Base-by-base conservation (phyloP, 2,797 vertebrate genomes). In the Ctenopoma kingsleyae region DNA sequence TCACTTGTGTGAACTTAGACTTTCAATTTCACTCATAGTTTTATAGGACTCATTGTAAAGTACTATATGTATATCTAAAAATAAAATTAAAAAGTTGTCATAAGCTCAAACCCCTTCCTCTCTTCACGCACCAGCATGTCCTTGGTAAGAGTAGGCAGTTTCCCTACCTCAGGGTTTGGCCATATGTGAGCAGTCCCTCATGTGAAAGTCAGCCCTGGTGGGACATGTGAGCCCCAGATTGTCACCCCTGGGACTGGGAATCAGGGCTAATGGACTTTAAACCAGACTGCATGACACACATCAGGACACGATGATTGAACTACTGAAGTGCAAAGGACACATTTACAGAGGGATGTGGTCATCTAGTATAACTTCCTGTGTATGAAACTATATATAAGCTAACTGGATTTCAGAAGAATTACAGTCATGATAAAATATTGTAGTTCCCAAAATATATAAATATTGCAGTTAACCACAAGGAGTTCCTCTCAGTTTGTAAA, bases 171-270 rank as follows among this genome's bases (percentile, higher is more conserved):
- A 50, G 77, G 85, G 78, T 59, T 62, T 13, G 66, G 60, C 76
- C 62, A 84, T 85, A 84, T 89, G 81, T 56, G 76, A 67, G 23
- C 44, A 6, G 58, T 71, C 50, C 67, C 65, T 75, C 67, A 67
- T 80, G 74, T 87, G 82, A 89, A 89, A 84, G 86, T 88, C 84
- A 77, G 65, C 23, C 69, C 77, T 75, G 72, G 73, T 16, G 70
- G 76, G 71, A 56, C 81, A 82, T 77, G 78, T 75, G 80, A 90
- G 80, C 68, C 82, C 68, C 69, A 73, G 71, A 74, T 78, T 82
- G 73, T 76, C 71, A 67, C 78, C 81, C 67, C 73, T 79, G 74
- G 72, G 78, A 67, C 66, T 60, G 48, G 30, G 40, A 75, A 25
- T 58, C 52, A 36, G 59, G 71, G 71, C 64, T 80, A 87, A 87